Evolutionary conservation across 1,140 invertebrate species (phyloP), one percentile per base, ranked within the genome.

Genomic region (Hyles euphorbiae): DNA sequence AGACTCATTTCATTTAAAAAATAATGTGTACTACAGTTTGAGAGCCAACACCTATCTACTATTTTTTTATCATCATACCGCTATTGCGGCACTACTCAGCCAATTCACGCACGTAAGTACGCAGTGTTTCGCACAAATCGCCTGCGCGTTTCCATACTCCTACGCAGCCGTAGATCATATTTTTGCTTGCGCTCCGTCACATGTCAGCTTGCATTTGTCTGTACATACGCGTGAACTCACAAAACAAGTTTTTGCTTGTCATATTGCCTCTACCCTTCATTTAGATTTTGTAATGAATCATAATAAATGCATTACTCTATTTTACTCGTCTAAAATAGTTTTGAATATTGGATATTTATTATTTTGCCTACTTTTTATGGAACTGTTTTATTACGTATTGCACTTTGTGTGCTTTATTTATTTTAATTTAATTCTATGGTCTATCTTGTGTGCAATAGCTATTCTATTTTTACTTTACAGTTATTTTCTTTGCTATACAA

Each of bases 51-150:
- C 12, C 12, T 22, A 51, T 32, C 49, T 32, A 12, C 22, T 47
- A 11, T 47, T 45, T 47, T 47, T 47, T 12, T 47, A 47, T 10
- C 46, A 12, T 10, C 46, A 5, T 47, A 10, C n/a, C 22, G 22
- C 5, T 47, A 47, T 47, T 47, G 46, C 46, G 46, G 10, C n/a
- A 8, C 22, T 22, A 22, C 11, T 51, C 49, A 51, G 7, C 9
- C 49, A 32, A 51, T 22, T 51, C 5, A 22, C 49, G 49, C 12
- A 51, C 49, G 53, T 55, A 55, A 55, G 53, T 55, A 12, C 40
- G 32, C 53, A 46, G 32, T 10, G 8, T 5, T 22, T 33, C 11
- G 11, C 22, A 10, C 53, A 46, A 55, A 32, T 46, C 22, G 45
- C 44, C 32, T 8, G 9, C 40, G n/a, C 33, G 10, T 9, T 40